Conservation (phyloP, 1,140 invertebrate genomes). For the Homalodisca vitripennis region DNA sequence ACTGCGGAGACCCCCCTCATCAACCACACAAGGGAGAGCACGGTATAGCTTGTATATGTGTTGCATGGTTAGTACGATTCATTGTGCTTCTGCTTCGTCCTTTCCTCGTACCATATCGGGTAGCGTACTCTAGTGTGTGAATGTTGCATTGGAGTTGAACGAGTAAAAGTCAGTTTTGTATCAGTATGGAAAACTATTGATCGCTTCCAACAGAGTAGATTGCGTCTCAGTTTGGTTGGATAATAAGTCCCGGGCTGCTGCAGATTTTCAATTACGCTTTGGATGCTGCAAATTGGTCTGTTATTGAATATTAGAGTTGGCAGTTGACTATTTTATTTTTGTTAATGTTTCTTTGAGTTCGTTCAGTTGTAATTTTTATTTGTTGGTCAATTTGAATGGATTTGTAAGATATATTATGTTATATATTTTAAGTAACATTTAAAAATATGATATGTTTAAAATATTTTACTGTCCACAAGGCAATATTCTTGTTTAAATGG, state of each 20-base stretch:
- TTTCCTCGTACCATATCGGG: background rate
- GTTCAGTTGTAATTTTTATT: background rate
- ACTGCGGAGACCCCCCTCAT: constrained; percentile 51
- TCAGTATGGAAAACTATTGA: background rate
- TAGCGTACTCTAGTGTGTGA: background rate
- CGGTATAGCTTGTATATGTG: constrained; percentile 36
- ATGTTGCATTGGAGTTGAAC: background rate
- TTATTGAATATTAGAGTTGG: background rate
- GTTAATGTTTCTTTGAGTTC: background rate
- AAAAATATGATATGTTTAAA: too few species aligned
- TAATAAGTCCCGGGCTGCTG: background rate
- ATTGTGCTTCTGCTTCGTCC: background rate
- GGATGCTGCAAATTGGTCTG: background rate
- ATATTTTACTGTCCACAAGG: too few species aligned
- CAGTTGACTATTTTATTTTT: background rate
- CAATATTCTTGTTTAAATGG: too few species aligned
- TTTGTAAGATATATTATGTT: too few species aligned
- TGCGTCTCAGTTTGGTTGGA: background rate
- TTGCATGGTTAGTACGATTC: constrained; percentile 21
- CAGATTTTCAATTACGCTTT: background rate
- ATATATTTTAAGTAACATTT: too few species aligned
- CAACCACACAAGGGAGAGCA: constrained; percentile 50
- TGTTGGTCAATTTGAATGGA: background rate
- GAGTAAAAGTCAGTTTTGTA: background rate
- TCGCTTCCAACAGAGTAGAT: background rate